Base-by-base conservation (phyloP, 2,113 vertebrate genomes). In the Gymnarchus niloticus region DNA sequence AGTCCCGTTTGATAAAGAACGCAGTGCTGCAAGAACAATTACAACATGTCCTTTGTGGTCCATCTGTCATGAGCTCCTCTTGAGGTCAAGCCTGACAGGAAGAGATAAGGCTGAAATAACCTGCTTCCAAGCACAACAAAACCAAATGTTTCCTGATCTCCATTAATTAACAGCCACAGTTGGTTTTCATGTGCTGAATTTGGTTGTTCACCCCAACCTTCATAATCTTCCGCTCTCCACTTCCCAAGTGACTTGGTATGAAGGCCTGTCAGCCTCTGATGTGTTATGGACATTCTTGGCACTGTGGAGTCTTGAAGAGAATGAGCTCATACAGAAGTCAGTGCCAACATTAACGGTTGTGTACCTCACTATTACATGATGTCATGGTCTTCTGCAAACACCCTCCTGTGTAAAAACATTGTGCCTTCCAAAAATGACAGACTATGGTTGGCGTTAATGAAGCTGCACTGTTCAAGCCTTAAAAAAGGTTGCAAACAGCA, bases 81-180 rank as follows among this genome's bases (percentile, higher is more conserved):
- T 87, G 93, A 91, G 93, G 49, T 87, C 91, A 91, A 87, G 93
- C 93, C 96, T 97, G 97, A 94, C 89, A 92, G 93, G 92, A 93
- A 89, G 92, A 96, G 97, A 98, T 97, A 98, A 98, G 92, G 92
- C 87, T 86, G 87, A 92, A 89, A 92, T 95, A 95, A 95, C 91
- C 95, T 93, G 91, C 95, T 96, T 91, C 90, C 92, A 93, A 92
- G 85, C 93, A 91, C 90, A 95, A 92, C 92, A 94, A 96, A 95
- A 96, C 94, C 95, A 95, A 93, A 94, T 90, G 83, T 93, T 97
- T 97, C 96, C 96, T 95, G 93, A 80, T 90, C 92, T 92, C 84
- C 95, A 94, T 94, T 95, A 96, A 95, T 93, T 90, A 92, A 92
- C 91, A 88, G 84, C 89, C 90, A 84, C 92, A 93, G 92, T 88